Base-by-base conservation (phyloP, 2,797 vertebrate species). In the Pithecia hirsuta region DNA sequence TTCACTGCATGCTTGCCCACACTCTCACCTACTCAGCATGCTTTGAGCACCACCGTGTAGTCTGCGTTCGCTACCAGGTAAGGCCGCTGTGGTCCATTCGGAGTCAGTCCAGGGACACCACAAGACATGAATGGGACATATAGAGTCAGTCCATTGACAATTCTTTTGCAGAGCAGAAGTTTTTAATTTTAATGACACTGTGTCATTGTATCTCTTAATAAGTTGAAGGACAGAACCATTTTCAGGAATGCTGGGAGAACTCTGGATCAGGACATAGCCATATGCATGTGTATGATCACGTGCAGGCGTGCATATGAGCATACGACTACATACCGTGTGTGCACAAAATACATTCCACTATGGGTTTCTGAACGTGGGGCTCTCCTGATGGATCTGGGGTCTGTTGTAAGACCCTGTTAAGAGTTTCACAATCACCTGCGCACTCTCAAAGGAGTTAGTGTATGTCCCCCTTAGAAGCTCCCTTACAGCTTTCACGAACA, bases 271-370 rank as follows among this genome's bases (percentile, higher is more conserved):
- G 13, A 19, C 24, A 4, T 15, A 55, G 22, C 7, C 48, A 61
- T 2, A 11, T 39, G 20, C 15, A 36, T 44, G 5, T 36, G 33
- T 50, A 12, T 64, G 57, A 78, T 30, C 22, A n/a, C 17, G 36
- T 39, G 8, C 64, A 46, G 46, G 28, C 9, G 9, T 6, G 41
- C 5, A 48, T 5, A 13, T 14, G 33, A 22, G 22, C 10, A 26
- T 41, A 12, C 3, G 2, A 26, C 3, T 15, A 4, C 12, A 46
- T 33, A 44, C 22, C 1, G 28, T 59, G n/a, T 41, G 7, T 6
- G 2, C 46, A 30, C 11, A 7, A n/a, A 81, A 36, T 2, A n/a
- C 12, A 17, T 44, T 55, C 85, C 70, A 14, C 17, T 85, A 2
- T 19, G 13, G 2, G 7, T 15, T 78, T 93, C 72, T 70, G 46